phyloP scores from a whole-genome alignment of 1,140 invertebrate species.

The Bactericera cockerelli region DNA sequence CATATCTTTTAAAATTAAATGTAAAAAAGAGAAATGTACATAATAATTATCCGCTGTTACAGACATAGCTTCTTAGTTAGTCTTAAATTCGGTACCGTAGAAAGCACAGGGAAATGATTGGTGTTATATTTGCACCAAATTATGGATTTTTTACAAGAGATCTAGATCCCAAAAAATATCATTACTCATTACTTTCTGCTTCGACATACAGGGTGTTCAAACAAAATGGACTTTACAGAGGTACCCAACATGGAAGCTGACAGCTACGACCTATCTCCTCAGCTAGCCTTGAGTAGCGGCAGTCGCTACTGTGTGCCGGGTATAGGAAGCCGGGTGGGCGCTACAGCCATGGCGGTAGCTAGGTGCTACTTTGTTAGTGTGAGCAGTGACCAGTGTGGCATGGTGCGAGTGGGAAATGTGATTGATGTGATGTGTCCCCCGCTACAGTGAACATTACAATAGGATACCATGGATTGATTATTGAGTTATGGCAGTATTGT shows the following conservation, averaged over 20 bases:
- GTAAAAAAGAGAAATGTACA: too few relatives aligned
- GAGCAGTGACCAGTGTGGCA: not conserved
- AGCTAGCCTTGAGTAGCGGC: not conserved
- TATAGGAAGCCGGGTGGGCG: not conserved
- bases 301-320: not conserved
- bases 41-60: too few relatives aligned
- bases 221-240: too few relatives aligned
- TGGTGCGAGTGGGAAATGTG: not conserved
- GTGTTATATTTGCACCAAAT: too few relatives aligned
- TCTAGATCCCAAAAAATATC: too few relatives aligned
- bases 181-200: not conserved
- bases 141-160: too few relatives aligned
- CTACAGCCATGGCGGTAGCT: not conserved
- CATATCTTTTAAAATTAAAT: too few relatives aligned
- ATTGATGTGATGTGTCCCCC: not conserved
- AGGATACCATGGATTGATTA: too few relatives aligned
- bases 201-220: not conserved
- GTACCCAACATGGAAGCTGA: not conserved
- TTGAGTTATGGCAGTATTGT: too few relatives aligned
- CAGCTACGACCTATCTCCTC: not conserved
- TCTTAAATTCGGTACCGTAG: too few relatives aligned
- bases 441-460: not conserved
- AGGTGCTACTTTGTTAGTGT: not conserved
- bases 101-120: too few relatives aligned
- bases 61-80: too few relatives aligned